Conservation (phyloP, 1,140 invertebrate species). For the Hypothenemus hampei region DNA sequence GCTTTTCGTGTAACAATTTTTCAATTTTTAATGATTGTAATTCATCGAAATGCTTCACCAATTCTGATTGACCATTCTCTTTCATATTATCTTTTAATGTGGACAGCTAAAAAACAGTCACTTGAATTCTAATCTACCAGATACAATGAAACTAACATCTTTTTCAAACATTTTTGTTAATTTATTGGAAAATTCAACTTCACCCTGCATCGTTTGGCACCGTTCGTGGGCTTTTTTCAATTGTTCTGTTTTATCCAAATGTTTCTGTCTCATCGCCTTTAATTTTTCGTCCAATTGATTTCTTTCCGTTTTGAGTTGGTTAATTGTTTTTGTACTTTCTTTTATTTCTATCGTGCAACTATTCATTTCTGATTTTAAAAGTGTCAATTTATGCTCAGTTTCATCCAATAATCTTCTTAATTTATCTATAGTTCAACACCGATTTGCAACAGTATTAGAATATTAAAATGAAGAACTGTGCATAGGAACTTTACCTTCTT, state of each 20-base stretch:
- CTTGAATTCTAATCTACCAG: neutral
- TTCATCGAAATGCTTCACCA: conserved; percentile 59
- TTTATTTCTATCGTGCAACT: conserved; percentile 68
- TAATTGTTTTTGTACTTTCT: conserved; percentile 53
- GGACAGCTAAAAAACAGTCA: conserved; percentile 45
- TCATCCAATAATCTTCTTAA: neutral
- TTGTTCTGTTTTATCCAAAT: conserved; percentile 35
- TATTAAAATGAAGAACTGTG: too few relatives aligned
- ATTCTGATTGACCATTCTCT: conserved; percentile 60
- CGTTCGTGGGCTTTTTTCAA: conserved; percentile 35
- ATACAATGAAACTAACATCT: conserved; percentile 8
- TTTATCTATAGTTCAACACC: too few relatives aligned
- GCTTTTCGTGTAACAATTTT: conserved; percentile 54
- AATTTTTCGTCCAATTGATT: conserved; percentile 38
- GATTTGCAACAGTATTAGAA: too few relatives aligned
- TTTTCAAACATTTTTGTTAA: conserved; percentile 44
- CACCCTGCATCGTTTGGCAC: conserved; percentile 37
- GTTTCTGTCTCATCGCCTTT: conserved; percentile 26
- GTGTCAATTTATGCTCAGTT: conserved; percentile 52
- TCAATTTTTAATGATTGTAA: conserved; percentile 59
- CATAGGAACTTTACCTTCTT: too few relatives aligned
- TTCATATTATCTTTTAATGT: conserved; percentile 54
- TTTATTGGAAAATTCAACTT: conserved; percentile 34
- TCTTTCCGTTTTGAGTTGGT: conserved; percentile 51
- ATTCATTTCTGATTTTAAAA: conserved; percentile 62